Base-by-base conservation (phyloP, 1,140 invertebrate species). In the Drosophila kohkoa region DNA sequence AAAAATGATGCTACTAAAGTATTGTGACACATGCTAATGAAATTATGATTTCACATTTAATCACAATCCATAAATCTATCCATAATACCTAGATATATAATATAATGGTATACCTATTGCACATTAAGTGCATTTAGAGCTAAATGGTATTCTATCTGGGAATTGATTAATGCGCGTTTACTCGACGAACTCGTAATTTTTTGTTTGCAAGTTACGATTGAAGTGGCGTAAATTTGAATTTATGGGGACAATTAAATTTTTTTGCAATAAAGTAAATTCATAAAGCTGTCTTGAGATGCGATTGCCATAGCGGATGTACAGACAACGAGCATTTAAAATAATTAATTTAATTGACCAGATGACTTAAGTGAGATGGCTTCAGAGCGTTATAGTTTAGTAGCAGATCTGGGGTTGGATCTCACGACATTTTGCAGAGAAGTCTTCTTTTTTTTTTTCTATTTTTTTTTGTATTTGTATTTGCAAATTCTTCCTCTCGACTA, bases 71-170 rank as follows among this genome's bases (percentile, higher is more conserved):
- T 78, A 85, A 25, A 25, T 83, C 60, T 51, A 48, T 52, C 35
- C 41, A 48, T 25, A 20, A 51, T 51, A 51, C 11, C 20, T 16
- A 16, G 3, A 25, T 25, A 32, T 32, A 32, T 32, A 32, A 32
- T 32, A 32, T 32, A 32, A 32, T 32, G 5, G 7, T 86, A 86
- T 86, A 82, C 70, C 82, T 81, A 86, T 79, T 78, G 78, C 70
- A 85, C 79, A 72, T 86, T 63, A 41, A 13, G 25, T 46, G 64
- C 15, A 65, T 64, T 49, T 73, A 66, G 57, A 66, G 52, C 69
- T 85, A 86, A 86, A 86, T 86, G 82, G 75, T 82, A 86, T 86
- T 46, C 38, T 35, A 73, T 75, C 63, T 48, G 63, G 13, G n/a
- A 66, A 75, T 68, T 83, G 82, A 86, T 86, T 86, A 86, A 86